Percentiles rank a stretch among this genome's conserved stretches.
Evolutionary conservation across 1,140 invertebrate species (phyloP).

Genomic region (Caerostris darwini): DNA sequence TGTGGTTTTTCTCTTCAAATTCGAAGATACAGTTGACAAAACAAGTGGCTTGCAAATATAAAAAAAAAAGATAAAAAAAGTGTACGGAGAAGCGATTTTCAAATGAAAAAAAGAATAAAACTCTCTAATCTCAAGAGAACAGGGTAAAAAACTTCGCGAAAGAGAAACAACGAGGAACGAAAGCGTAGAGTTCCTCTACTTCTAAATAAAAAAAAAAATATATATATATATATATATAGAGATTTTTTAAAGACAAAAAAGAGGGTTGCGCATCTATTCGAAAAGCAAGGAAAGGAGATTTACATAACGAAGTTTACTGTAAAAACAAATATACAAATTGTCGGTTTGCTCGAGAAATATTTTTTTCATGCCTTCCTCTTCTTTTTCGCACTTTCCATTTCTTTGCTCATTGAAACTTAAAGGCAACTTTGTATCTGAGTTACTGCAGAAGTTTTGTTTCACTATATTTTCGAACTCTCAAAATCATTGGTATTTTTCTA

Average conservation of each 20-base stretch:
- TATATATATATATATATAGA: background rate
- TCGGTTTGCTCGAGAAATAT: conserved; percentile 60
- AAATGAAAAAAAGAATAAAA: conserved; percentile 57
- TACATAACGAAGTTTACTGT: conserved; percentile 73
- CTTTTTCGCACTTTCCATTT: conserved; percentile 34
- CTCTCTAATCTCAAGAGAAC: conserved; percentile 58
- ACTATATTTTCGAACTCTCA: background rate
- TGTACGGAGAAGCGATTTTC: background rate
- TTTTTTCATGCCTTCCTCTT: conserved; percentile 16
- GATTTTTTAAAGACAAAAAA: background rate
- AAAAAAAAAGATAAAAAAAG: background rate
- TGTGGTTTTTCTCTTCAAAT: conserved; percentile 23
- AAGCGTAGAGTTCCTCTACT: background rate
- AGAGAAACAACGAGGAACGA: conserved; percentile 28
- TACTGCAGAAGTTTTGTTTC: conserved; percentile 18
- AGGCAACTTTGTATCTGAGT: background rate
- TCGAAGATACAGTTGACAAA: conserved; percentile 53
- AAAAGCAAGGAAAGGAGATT: conserved; percentile 64
- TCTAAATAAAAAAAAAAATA: conserved; percentile 42
- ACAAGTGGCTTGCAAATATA: conserved; percentile 35
- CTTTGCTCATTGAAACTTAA: conserved; percentile 30
- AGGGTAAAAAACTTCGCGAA: conserved; percentile 6
- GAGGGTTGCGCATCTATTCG: conserved; percentile 49
- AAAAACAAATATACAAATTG: conserved; percentile 76
- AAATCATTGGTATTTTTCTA: background rate